Base-by-base conservation (phyloP, 1,140 invertebrate species). In the Plectrocnemia conspersa region DNA sequence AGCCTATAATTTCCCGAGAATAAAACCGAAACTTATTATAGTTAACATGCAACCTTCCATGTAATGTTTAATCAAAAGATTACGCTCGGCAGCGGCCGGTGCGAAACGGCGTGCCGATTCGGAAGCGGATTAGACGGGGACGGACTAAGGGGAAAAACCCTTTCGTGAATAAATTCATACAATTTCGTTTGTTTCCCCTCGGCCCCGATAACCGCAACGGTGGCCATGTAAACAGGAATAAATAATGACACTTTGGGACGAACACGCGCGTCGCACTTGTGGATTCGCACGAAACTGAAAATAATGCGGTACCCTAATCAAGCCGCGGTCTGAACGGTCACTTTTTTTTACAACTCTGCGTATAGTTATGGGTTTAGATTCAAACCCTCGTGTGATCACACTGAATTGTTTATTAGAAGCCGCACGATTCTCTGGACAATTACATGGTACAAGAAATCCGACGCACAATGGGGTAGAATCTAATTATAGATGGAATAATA, bases 41-140 rank as follows among this genome's bases (percentile, higher is more conserved):
- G 40, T 42, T 42, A 53, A 58, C 56, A 53, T 33, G 49, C 56
- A 53, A 50, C 49, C 56, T 35, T 44, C 56, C 55, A 44, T 50
- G 46, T 52, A 44, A 50, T 58, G 56, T 50, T 58, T 58, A 58
- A 58, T 58, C 56, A 58, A 58, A 58, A 58, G 56, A 58, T 58
- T 58, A 58, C 47, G 35, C 21, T 3, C 16, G 35, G 19, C 35
- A 4, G 2, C 18, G 10, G 13, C n/a, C 11, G 3, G 47, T 35
- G 22, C 23, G 25, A 16, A 27, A 47, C 44, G 25, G 24, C 25
- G 25, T 1, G 18, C 23, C 35, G 10, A 6, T 7, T 9, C 35
- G 18, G 7, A 38, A 38, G 18, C 10, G 35, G 35, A 16, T 40
- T 10, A 36, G 22, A 16, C 21, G 24, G 40, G 19, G 40, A 18